A percentile compares a stretch with the other conserved stretches of the same genome.
Conservation (phyloP, 2,888 invertebrate species). For the Stenotaenia linearis region DNA sequence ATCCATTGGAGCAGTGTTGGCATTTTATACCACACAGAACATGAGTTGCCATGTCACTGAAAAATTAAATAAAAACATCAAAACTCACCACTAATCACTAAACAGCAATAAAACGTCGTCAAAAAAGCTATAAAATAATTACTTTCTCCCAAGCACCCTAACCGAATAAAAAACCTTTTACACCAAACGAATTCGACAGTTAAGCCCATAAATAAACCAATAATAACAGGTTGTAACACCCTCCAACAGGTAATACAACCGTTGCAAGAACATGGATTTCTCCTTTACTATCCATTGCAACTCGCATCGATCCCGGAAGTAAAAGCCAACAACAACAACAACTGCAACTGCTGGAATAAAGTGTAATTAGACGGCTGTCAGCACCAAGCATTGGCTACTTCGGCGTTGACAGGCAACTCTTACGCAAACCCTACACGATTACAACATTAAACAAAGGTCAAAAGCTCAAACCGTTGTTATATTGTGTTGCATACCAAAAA, state of each 20-base stretch:
- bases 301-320: neutral
- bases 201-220: too few species aligned
- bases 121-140: too few species aligned
- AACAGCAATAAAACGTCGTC: too few species aligned
- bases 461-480: neutral
- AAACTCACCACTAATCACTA: too few species aligned
- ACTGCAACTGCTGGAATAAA: neutral
- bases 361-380: constrained; percentile 11
- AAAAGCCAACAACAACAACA: neutral
- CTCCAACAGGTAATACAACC: neutral
- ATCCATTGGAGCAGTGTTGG: too few species aligned
- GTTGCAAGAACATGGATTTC: neutral
- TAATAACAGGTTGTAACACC: too few species aligned
- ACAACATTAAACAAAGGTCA: neutral
- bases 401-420: neutral
- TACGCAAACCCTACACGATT: neutral
- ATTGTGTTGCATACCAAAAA: neutral
- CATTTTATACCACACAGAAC: too few species aligned
- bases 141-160: too few species aligned
- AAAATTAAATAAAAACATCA: too few species aligned
- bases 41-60: too few species aligned
- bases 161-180: too few species aligned
- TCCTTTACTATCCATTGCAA: neutral
- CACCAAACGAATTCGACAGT: too few species aligned
- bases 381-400: neutral